phyloP scores from a whole-genome alignment of 2,888 invertebrate genomes.

The Punctoribates punctum region DNA sequence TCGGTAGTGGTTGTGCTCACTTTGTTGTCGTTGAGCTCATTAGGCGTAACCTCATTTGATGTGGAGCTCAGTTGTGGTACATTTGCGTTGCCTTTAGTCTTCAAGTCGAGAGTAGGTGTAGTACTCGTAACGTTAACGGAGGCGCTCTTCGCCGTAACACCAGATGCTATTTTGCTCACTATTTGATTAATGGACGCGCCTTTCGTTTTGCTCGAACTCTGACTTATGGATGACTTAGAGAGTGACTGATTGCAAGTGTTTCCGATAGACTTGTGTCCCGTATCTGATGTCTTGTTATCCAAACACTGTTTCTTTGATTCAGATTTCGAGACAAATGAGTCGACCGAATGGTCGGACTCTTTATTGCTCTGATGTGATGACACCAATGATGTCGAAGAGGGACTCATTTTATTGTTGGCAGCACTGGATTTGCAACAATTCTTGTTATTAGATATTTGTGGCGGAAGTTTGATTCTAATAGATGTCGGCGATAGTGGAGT shows the following conservation, averaged over 20 bases:
- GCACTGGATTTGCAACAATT: background rate
- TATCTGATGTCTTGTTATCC: background rate
- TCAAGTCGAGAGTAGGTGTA: slow-evolving; percentile 18
- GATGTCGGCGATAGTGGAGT: slow-evolving; percentile 34
- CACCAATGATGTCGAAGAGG: background rate
- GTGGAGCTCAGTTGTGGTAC: background rate
- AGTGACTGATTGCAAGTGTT: background rate
- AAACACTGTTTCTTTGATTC: background rate
- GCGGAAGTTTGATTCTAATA: slow-evolving; percentile 39
- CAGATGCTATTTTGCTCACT: slow-evolving; percentile 38
- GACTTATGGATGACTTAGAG: slow-evolving; percentile 10
- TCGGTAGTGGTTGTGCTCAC: slow-evolving; percentile 28
- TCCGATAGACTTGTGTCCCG: background rate
- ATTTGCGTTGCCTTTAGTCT: background rate
- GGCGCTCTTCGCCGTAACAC: slow-evolving; percentile 25
- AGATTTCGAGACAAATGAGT: background rate
- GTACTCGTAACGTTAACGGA: slow-evolving; percentile 37
- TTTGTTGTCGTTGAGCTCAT: slow-evolving; percentile 17
- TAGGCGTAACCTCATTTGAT: background rate
- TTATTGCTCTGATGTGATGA: background rate
- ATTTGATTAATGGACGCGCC: slow-evolving; percentile 39
- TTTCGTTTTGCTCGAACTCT: slow-evolving; percentile 3
- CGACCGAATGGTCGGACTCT: background rate
- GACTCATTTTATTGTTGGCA: background rate
- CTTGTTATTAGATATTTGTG: slow-evolving; percentile 1